A percentile compares a stretch with the other conserved stretches of the same genome.
phyloP scores from a whole-genome alignment of 2,888 invertebrate species.

The Adelognathus sp. region DNA sequence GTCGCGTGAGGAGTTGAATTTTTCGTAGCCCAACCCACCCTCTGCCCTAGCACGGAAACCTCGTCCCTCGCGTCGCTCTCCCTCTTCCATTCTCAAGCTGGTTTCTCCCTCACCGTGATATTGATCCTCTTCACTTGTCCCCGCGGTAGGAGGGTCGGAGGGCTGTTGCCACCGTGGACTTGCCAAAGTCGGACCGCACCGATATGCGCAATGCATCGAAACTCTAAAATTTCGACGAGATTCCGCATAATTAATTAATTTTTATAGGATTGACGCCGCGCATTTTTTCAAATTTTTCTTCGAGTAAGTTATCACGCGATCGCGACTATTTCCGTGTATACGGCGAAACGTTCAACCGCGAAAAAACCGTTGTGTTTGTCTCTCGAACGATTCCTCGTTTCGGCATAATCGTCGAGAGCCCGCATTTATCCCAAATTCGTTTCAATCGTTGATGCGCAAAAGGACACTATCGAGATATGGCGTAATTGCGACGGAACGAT shows the following conservation, averaged over 20 bases:
- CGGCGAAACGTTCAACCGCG: neutral
- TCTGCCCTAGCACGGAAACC: conserved; percentile 64
- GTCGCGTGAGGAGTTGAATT: conserved; percentile 63
- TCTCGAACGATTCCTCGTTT: neutral
- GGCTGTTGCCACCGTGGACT: conserved; percentile 57
- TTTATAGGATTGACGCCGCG: neutral
- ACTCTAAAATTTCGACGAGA: too few species aligned
- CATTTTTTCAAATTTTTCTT: neutral
- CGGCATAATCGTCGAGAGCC: neutral
- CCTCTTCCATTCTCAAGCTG: conserved; percentile 69
- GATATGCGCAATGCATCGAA: conserved; percentile 18
- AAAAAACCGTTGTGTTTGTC: neutral
- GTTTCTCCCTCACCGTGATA: conserved; percentile 76
- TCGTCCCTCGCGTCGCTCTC: conserved; percentile 66
- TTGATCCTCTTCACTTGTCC: conserved; percentile 74
- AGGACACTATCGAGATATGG: neutral
- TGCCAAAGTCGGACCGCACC: conserved; percentile 32
- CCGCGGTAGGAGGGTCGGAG: conserved; percentile 50
- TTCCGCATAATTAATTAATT: neutral
- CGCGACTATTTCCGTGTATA: neutral
- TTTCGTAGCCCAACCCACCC: conserved; percentile 58
- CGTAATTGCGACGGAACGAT: neutral
- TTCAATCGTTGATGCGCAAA: neutral
- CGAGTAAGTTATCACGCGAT: neutral
- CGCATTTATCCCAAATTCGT: neutral